These are phyloP conservation scores for Orchestes rusci DNA, from an alignment of 2,888 invertebrate species.

Conservation along the genomic window DNA sequence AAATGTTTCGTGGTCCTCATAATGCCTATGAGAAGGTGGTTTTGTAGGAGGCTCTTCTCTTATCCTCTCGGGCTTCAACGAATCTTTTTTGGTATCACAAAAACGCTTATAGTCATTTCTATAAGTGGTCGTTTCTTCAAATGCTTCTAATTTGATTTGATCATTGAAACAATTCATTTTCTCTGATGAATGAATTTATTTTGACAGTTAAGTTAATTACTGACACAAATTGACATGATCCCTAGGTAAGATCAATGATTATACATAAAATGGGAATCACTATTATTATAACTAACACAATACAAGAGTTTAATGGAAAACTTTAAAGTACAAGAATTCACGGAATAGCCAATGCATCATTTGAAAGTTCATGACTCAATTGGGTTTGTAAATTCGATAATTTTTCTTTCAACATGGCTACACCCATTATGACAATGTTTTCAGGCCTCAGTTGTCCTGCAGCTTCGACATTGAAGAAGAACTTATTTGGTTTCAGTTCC, in stretches of 20 bases:
- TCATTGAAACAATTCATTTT: conserved; percentile 31
- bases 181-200: background rate
- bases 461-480: conserved; percentile 94
- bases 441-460: conserved; percentile 92
- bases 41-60: conserved; percentile 25
- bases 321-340: no score
- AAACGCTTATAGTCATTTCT: conserved; percentile 34
- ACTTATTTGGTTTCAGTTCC: conserved; percentile 94
- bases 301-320: no score
- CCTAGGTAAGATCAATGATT: no score
- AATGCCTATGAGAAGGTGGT: conserved; percentile 19
- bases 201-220: background rate
- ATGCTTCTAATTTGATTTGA: conserved; percentile 32
- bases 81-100: conserved; percentile 15
- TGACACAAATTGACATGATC: no score
- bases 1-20: conserved; percentile 36
- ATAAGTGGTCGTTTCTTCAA: conserved; percentile 34
- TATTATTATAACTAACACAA: no score
- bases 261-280: no score
- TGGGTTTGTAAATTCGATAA: conserved; percentile 92
- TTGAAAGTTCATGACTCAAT: conserved; percentile 78
- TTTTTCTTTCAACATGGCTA: conserved; percentile 89
- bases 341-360: conserved; percentile 70
- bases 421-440: conserved; percentile 93
- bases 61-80: conserved; percentile 24